A percentile compares a stretch with the other conserved stretches of the same genome.
These are phyloP conservation scores for Allolobophora icterica DNA, from an alignment of 2,888 invertebrate species.

Conservation along the genomic window DNA sequence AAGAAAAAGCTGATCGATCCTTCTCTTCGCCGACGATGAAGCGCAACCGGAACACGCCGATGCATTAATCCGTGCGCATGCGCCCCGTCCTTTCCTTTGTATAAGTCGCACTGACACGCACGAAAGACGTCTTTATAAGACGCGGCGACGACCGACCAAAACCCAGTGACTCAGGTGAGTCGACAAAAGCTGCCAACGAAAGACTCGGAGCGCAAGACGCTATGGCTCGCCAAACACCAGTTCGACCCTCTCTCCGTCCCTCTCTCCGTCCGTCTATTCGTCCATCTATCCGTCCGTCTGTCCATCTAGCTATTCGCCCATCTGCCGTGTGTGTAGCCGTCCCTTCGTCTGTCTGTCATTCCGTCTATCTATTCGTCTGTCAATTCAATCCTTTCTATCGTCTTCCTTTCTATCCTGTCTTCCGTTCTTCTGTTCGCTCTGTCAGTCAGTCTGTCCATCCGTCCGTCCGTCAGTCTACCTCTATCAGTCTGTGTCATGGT, in stretches of 20 bases:
- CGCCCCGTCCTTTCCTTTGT: not conserved
- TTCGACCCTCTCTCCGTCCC: not conserved
- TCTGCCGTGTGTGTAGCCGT: not conserved
- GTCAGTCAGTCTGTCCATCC: no score
- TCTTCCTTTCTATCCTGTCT: no score
- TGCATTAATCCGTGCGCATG: conserved; percentile 17
- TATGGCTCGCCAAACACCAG: not conserved
- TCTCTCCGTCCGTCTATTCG: not conserved
- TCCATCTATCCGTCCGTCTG: not conserved
- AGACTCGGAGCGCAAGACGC: not conserved
- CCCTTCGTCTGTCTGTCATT: not conserved
- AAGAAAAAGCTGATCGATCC: conserved; percentile 14
- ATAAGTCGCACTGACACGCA: conserved; percentile 12
- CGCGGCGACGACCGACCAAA: not conserved
- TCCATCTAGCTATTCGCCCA: not conserved
- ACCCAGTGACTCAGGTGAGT: no score
- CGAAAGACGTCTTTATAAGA: conserved; percentile 3
- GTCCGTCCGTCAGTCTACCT: not conserved
- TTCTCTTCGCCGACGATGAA: not conserved
- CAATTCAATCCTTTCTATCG: not conserved
- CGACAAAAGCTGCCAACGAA: no score
- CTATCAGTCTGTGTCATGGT: not conserved
- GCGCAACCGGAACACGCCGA: not conserved
- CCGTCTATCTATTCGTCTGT: not conserved
- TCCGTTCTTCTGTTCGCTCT: no score